Evolutionary conservation across 2,797 vertebrate species (phyloP).

Genomic region (Melanotaenia boesemani): DNA sequence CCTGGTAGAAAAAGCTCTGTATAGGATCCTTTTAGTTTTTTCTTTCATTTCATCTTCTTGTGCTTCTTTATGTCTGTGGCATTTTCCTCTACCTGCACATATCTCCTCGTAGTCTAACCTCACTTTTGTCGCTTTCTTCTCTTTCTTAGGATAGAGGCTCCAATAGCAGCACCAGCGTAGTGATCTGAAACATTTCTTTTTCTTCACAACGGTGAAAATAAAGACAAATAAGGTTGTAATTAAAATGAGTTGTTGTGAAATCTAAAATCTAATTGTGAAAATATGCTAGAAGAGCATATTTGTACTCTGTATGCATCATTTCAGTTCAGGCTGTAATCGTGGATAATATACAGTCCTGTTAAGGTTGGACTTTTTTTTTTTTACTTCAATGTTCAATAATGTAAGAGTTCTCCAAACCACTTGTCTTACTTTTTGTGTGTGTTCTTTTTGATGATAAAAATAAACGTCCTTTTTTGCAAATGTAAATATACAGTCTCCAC

Average conservation of each 20-base stretch:
- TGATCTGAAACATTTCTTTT: slow-evolving; percentile 85
- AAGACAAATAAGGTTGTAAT: slow-evolving; percentile 38
- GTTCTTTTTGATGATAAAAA: background rate
- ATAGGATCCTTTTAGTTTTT: too few species aligned
- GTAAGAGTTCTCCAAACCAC: background rate
- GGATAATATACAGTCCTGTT: slow-evolving; percentile 1
- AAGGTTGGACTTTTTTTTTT: background rate
- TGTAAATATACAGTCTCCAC: background rate
- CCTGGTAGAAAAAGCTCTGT: too few species aligned
- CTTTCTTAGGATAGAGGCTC: slow-evolving; percentile 90
- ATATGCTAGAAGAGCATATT: slow-evolving; percentile 9
- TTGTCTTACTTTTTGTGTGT: background rate
- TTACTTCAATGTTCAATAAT: background rate
- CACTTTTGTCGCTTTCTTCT: slow-evolving; percentile 47
- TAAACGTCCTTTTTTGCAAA: background rate
- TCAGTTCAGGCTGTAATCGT: background rate
- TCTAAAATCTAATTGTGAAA: slow-evolving; percentile 19
- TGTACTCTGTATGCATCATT: slow-evolving; percentile 11
- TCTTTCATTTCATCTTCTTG: background rate
- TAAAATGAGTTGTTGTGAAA: slow-evolving; percentile 15
- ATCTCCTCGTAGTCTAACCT: slow-evolving; percentile 25
- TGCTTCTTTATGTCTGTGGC: background rate
- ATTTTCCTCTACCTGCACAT: background rate
- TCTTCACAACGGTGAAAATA: slow-evolving; percentile 47
- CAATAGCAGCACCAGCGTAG: slow-evolving; percentile 89